Base-by-base conservation (phyloP, 2,888 invertebrate genomes). In the Vannuccia rotundouncinata region DNA sequence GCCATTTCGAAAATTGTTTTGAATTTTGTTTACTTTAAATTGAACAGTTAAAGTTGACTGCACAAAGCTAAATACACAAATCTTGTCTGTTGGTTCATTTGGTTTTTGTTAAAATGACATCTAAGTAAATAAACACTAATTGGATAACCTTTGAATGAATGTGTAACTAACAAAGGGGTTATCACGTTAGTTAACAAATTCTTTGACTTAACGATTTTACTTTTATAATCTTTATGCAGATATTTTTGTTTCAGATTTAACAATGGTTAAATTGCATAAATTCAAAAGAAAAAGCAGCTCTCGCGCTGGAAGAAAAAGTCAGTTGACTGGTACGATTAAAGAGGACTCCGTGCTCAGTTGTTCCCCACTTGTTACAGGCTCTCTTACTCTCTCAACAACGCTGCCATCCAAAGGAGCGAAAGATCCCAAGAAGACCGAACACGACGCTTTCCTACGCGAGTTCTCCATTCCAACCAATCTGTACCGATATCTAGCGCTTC, bases 381-480 rank as follows among this genome's bases (percentile, higher is more conserved):
- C 45, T 45, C 45, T 13, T 5, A 13, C 45, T 5, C 10, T 45
- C 45, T 45, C 45, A 5, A 45, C 17, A 5, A 45, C 45, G 5
- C 45, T 17, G 45, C 45, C 17, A 17, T 45, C 45, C 5, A 45
- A 45, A 45, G 45, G 45, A 17, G 5, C 17, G 17, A 45, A 13
- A 45, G 45, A 45, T 17, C 45, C 45, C 17, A 45, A 45, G 45
- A 45, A 73, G 22, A 5, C 27, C 27, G 78, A 79, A 29, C 81
- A 82, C 22, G 29, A 66, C 17, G 80, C 81, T 5, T 81, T 81
- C 29, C 27, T 81, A 17, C 30, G 28, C 27, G 31, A 31, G 60
- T 74, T 81, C n/a, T 66, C 74, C 25, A 31, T 81, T 73, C 81
- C 80, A 30, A 82, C 81, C 66, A 80, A 81, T 81, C 60, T 81